Base-by-base conservation (phyloP, 2,888 invertebrate genomes). In the Tryphoninae sp. region DNA sequence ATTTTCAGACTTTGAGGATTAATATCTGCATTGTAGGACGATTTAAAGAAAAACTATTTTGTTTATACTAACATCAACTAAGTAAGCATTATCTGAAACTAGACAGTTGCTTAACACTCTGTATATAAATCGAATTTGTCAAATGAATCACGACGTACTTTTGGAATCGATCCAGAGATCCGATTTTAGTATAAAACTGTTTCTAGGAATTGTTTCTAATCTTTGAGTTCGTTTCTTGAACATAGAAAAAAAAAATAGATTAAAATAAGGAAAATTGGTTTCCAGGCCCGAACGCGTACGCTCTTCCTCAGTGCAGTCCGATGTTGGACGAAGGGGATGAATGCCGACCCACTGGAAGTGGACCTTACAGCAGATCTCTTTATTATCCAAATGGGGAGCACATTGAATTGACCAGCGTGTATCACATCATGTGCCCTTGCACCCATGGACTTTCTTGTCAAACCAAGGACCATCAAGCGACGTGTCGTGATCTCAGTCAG, bases 351-450 rank as follows among this genome's bases (percentile, higher is more conserved):
- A 62, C 58, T 0, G 80, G 79, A 4, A 80, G 74, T 4, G 13
- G 74, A 0, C 58, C 83, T 1, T 6, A 87, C 3, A 89, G 87
- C 55, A 80, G 85, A 45, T 87, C 84, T 0, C 75, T 88, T 16
- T 26, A 49, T 9, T 90, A 89, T 78, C 90, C 90, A 1, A 84
- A 89, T 58, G 85, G 84, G 2, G 33, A 55, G 3, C 40, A 64
- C 13, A 59, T 90, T 16, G 62, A 81, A 9, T 69, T 90, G 22
- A 84, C 75, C 13, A 78, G 86, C 55, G 86, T 89, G 1, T 69
- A 88, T 74, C 81, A 77, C 23, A 82, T 87, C 19, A 62, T 88
- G 26, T 90, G 90, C 42, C 88, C 89, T 19, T 90, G 90, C 23
- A 79, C 51, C 1, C 19, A 83, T 1, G 87, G 86, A 4, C 72